Base-by-base conservation (phyloP, 2,888 invertebrate genomes). In the Tricholauxania praeusta region DNA sequence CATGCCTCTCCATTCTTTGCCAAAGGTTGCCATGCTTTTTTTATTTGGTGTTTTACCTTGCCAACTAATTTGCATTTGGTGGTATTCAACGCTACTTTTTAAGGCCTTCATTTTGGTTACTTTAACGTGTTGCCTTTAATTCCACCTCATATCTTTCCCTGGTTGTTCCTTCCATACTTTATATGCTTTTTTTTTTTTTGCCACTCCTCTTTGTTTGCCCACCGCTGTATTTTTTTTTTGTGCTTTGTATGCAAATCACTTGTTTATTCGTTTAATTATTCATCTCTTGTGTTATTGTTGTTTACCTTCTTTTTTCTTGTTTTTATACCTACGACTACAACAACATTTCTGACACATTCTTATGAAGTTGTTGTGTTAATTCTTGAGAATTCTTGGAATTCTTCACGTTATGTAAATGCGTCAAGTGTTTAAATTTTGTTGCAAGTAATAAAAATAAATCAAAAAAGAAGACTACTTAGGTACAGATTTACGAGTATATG, bases 321-420 rank as follows among this genome's bases (percentile, higher is more conserved):
- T 14, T 22, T 60, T 47, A 39, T 39, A 19, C 63, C 8, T 10
- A 12, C 14, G 63, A 17, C 8, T 39, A 39, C 63, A 47, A 19
- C 48, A 48, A 19, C 63, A 22, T 22, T 64, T 64, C 51, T 51
- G 64, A 64, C 64, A 64, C 64, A 64, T 64, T 49, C 64, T 64
- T 10, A 15, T 64, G 64, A 49, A 64, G 51, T 63, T 63, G 48
- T 63, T 63, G 12, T 52, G 60, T 60, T 15, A 17, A 63, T 63
- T 70, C 62, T 53, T 47, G 28, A 32, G 63, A 63, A 70, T 70
- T 70, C 70, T 53, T 14, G 63, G 63, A 70, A 63, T 70, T 70
- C 19, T 62, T 52, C 32, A 32, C 53, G 19, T 63, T 39, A 57
- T 48, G 57, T 60, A 39, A 63, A 62, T 63, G 70, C 70, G 47